Conservation (phyloP, 1,140 invertebrate species). For the Bombus balteatus region DNA sequence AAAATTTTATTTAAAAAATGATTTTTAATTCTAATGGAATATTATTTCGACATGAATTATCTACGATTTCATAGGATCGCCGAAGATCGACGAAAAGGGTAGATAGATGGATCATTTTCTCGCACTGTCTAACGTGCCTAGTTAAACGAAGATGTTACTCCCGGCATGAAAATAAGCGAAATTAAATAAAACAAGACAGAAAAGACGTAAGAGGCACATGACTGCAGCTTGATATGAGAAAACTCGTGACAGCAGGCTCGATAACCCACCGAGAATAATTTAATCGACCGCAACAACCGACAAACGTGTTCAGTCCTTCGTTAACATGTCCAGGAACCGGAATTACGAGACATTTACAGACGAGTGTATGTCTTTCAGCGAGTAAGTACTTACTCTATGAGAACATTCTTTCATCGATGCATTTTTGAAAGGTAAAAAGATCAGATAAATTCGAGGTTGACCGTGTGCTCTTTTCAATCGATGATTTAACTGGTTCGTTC, state of each 20-base stretch:
- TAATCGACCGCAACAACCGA: slow-evolving; percentile 52
- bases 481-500: not conserved
- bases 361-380: not conserved
- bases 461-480: not conserved
- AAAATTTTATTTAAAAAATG: not conserved
- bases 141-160: not conserved
- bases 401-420: not conserved
- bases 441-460: not conserved
- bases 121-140: not conserved
- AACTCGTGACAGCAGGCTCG: slow-evolving; percentile 68
- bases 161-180: slow-evolving; percentile 51
- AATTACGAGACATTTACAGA: slow-evolving; percentile 71
- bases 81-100: not conserved
- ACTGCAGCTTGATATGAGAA: slow-evolving; percentile 64
- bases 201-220: slow-evolving; percentile 63
- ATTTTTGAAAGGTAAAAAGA: not conserved
- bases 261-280: slow-evolving; percentile 64
- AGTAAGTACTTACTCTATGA: slow-evolving; percentile 25
- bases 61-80: not conserved
- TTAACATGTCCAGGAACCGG: slow-evolving; percentile 67
- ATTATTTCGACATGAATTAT: not conserved
- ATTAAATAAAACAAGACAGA: slow-evolving; percentile 61
- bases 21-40: not conserved
- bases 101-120: not conserved
- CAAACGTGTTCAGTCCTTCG: slow-evolving; percentile 65